phyloP scores from a whole-genome alignment of 2,113 vertebrate genomes.

The Phaethon lepturus region DNA sequence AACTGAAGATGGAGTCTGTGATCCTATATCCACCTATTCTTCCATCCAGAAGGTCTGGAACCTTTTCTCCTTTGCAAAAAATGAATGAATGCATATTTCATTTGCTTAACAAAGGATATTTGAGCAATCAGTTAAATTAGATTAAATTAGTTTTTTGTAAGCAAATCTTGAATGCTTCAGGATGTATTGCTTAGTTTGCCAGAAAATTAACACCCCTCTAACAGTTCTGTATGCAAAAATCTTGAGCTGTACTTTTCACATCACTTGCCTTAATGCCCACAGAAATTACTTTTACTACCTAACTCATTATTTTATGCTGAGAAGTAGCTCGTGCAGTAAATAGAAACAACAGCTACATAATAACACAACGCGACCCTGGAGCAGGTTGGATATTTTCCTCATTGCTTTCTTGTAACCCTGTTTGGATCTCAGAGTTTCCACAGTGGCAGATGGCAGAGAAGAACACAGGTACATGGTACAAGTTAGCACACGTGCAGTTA shows the following conservation, averaged over 20 bases:
- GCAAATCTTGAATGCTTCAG: neutral
- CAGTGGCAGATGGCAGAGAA: neutral
- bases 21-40: neutral
- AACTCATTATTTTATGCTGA: neutral
- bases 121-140: neutral
- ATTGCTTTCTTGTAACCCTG: neutral
- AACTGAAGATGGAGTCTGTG: neutral
- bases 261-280: neutral
- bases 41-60: neutral
- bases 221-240: neutral
- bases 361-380: neutral
- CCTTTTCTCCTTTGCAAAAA: neutral
- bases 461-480: fast-evolving
- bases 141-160: neutral
- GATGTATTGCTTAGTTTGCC: neutral
- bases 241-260: neutral
- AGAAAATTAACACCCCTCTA: constrained; percentile 11
- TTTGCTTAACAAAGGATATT: neutral
- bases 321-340: neutral
- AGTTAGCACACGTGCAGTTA: neutral
- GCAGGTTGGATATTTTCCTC: neutral
- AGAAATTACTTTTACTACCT: constrained; percentile 14
- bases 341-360: neutral
- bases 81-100: neutral
- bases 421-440: neutral